Evolutionary conservation across 2,888 invertebrate genomes (phyloP), one percentile per base, ranked within the genome.

Genomic region (Mellilla xanthometata): DNA sequence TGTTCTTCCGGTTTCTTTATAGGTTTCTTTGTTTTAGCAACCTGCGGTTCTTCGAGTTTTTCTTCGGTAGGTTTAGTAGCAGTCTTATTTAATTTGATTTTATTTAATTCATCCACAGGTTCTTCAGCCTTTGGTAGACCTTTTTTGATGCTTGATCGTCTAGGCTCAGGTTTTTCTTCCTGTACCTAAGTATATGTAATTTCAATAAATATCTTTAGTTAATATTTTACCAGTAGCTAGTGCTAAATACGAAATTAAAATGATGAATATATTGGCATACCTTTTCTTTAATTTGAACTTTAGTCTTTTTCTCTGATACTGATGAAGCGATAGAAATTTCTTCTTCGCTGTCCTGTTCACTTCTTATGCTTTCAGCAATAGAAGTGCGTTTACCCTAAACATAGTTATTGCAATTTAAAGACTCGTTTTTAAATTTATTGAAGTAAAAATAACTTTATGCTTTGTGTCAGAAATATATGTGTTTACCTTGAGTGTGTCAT

Each of bases 401-500:
- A 40, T 7, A 28, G 26, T 26, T 8, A 12, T 9, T 26, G 13
- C 13, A 13, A 15, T 27, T n/a, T 35, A 19, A 19, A 3, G 6
- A n/a, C n/a, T 19, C 6, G 15, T 19, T 5, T 19, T 5, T 19
- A 1, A 5, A 13, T 6, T 11, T 13, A 27, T 35, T 2, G 13
- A 12, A 12, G 24, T 2, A 33, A 10, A 22, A 12, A 10, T 27
- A 13, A 10, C 38, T 39, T 9, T 24, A 35, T 23, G 41, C 42
- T 49, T 33, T 68, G 65, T 71, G 49, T 61, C 62, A 70, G 67
- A 70, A 60, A 51, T 68, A 74, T 33, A 47, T 66, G 65, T 72
- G 72, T 56, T 84, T 90, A 90, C 90, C 90, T 89, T 80, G 26
- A 72, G 80, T 68, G 81, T 81, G 61, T 80, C 76, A 69, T 81